A percentile compares a stretch with the other conserved stretches of the same genome.
These are phyloP conservation scores for Uloborus diversus DNA, from an alignment of 1,140 invertebrate species.

Conservation along the genomic window DNA sequence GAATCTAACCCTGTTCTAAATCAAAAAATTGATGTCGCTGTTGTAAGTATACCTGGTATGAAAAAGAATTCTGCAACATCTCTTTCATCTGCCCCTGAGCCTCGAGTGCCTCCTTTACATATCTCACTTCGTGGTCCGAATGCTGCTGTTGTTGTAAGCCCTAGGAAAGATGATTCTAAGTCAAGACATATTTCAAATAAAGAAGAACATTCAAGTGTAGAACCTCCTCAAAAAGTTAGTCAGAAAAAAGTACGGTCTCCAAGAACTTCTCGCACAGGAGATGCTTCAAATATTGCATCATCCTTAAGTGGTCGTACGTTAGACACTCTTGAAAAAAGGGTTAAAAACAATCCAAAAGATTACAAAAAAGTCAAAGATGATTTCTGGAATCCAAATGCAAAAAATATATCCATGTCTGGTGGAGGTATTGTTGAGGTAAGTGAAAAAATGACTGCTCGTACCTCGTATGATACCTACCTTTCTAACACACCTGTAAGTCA, in stretches of 20 bases:
- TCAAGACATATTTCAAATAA: slow-evolving; percentile 30
- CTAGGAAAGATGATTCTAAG: slow-evolving; percentile 59
- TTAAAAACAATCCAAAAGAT: slow-evolving; percentile 25
- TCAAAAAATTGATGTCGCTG: slow-evolving; percentile 83
- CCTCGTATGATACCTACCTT: slow-evolving; percentile 41
- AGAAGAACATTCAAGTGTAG: slow-evolving; percentile 25
- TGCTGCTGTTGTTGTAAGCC: slow-evolving; percentile 81
- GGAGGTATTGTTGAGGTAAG: slow-evolving; percentile 48
- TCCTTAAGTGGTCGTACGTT: neutral
- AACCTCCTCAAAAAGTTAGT: slow-evolving; percentile 7
- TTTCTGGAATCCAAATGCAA: slow-evolving; percentile 56
- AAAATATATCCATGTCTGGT: slow-evolving; percentile 48
- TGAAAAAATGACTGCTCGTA: slow-evolving; percentile 34
- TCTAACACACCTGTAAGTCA: slow-evolving; percentile 1
- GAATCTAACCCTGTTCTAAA: slow-evolving; percentile 62
- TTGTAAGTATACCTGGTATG: slow-evolving; percentile 65
- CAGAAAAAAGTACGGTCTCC: slow-evolving; percentile 50
- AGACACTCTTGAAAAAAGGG: slow-evolving; percentile 2
- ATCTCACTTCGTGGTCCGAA: slow-evolving; percentile 86
- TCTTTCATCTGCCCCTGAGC: slow-evolving; percentile 67
- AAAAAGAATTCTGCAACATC: slow-evolving; percentile 55
- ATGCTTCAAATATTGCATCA: neutral
- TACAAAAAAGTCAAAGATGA: slow-evolving; percentile 51
- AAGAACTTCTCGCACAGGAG: slow-evolving; percentile 27
- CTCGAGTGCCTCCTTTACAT: slow-evolving; percentile 86